These are phyloP conservation scores for Pygocentrus nattereri DNA, from an alignment of 2,797 vertebrate species.

Conservation along the genomic window DNA sequence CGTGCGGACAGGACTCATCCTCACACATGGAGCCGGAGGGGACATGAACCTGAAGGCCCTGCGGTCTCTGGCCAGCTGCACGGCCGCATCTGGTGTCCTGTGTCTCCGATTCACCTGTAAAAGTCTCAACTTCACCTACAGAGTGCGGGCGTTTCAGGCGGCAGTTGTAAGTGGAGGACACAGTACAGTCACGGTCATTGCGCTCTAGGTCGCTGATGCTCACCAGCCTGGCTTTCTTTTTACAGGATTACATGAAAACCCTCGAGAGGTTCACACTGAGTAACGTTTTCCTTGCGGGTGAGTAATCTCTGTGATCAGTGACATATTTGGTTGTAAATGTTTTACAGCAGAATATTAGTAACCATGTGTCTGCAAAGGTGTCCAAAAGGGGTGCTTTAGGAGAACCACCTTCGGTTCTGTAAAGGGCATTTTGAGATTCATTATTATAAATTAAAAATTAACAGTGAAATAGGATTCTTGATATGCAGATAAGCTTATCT, in stretches of 20 bases:
- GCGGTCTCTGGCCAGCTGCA: conserved; percentile 79
- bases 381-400: too few relatives aligned
- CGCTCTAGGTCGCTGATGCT: not conserved
- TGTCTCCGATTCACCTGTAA: conserved; percentile 94
- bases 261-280: conserved; percentile 80
- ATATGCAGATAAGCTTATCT: too few relatives aligned
- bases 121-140: conserved; percentile 86
- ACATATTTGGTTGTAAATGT: not conserved
- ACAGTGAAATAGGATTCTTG: too few relatives aligned
- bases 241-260: conserved; percentile 85
- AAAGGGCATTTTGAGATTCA: not conserved
- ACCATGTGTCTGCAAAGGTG: not conserved
- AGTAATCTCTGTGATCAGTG: conserved; percentile 42
- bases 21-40: conserved; percentile 93
- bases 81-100: conserved; percentile 80
- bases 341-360: not conserved
- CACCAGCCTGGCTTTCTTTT: not conserved
- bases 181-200: not conserved
- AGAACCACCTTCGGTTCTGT: not conserved
- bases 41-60: conserved; percentile 91
- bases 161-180: conserved; percentile 81
- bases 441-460: too few relatives aligned
- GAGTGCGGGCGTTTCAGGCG: conserved; percentile 85
- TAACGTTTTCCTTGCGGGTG: conserved; percentile 88
- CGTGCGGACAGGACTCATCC: conserved; percentile 78